Evolutionary conservation across 2,888 invertebrate genomes (phyloP).

Genomic region (Caenorhabditis sp.): DNA sequence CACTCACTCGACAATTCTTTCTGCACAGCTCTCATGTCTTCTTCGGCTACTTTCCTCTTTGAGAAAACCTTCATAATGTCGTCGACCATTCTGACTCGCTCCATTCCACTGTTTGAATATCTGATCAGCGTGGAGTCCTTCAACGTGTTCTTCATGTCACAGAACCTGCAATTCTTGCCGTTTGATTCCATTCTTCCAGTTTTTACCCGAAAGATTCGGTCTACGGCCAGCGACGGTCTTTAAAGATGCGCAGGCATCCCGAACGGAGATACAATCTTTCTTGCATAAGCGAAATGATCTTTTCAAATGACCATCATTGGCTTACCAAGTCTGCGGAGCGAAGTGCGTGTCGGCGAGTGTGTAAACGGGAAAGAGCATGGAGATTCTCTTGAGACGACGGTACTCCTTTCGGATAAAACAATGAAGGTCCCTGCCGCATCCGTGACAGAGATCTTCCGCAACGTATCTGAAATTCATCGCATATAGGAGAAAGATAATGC

Average conservation of each 20-base stretch:
- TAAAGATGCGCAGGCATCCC: background rate
- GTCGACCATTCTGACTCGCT: constrained; percentile 28
- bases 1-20: constrained; percentile 22
- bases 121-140: constrained; percentile 26
- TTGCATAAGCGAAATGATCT: background rate
- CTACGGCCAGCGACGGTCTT: constrained; percentile 1
- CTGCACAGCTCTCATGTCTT: constrained; percentile 11
- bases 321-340: constrained; percentile 34
- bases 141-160: constrained; percentile 33
- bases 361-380: constrained; percentile 44
- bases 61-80: constrained; percentile 16
- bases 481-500: background rate
- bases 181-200: no score
- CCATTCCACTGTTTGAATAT: constrained; percentile 10
- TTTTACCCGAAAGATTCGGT: no score
- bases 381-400: constrained; percentile 29
- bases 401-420: constrained; percentile 34
- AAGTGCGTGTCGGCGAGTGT: constrained; percentile 30
- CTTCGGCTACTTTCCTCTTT: constrained; percentile 16
- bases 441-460: constrained; percentile 14
- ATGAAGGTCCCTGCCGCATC: constrained; percentile 32
- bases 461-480: constrained; percentile 13
- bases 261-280: constrained; percentile 3
- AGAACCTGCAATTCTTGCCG: constrained; percentile 28
- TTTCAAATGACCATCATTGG: background rate